Evolutionary conservation across 2,113 vertebrate species (phyloP), one percentile per base, ranked within the genome.

Genomic region (Oenanthe melanoleuca): DNA sequence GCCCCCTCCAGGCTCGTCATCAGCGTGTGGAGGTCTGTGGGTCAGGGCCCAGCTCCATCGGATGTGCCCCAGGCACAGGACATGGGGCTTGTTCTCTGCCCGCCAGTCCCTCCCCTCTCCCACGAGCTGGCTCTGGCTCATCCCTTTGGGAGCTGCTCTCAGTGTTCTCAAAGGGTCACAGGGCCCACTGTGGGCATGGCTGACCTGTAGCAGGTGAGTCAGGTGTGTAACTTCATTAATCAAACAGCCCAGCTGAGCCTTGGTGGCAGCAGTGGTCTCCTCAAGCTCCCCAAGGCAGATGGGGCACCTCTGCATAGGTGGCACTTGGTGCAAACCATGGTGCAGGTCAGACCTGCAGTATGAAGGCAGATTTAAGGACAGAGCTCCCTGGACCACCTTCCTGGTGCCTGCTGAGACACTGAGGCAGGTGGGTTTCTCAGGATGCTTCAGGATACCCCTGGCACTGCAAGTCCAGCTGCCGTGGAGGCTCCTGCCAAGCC

Each of bases 321-420:
- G 25, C 1, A 0, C 65, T 72, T 1, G 0, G n/a, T 40, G 19
- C 1, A 4, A 55, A 9, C 33, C 5, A 0, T 60, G 52, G 25
- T 44, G 2, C 16, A 12, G 55, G 40, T 88, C 75, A 88, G 13
- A 63, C 29, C 38, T 73, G 29, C 18, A 34, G 25, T 65, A 59
- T 38, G 56, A 83, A 77, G 47, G 64, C 5, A 56, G 74, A 2
- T 45, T 40, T n/a, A 44, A 60, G 49, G 24, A 15, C 61, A 44
- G 2, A 65, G 31, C 31, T 47, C n/a, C 37, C n/a, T 2, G 2
- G 21, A 21, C 19, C 66, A 18, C 18, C 45, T 71, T 61, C 7
- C 20, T 65, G 2, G 0, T 61, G 9, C 2, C 0, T 2, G 1
- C 42, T 4, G 0, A 40, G 63, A 11, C 34, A 16, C 6, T 4